These are phyloP conservation scores for Cardinalis cardinalis DNA, from an alignment of 2,113 vertebrate species.

Conservation along the genomic window DNA sequence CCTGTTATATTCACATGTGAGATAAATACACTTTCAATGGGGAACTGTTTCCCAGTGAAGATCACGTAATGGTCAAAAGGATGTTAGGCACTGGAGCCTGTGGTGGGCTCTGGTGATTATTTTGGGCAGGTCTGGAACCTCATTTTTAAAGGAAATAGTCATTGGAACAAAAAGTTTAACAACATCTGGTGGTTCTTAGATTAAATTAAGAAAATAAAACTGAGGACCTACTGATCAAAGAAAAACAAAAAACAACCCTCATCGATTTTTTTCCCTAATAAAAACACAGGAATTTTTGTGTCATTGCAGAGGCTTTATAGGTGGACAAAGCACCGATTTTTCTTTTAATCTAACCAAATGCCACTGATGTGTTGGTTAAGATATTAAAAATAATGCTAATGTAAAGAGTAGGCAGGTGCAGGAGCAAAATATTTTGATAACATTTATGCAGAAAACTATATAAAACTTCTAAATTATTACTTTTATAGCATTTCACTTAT, in stretches of 20 bases:
- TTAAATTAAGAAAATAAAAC: background rate
- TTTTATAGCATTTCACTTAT: constrained; percentile 57
- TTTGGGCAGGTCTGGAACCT: background rate
- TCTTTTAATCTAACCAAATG: constrained; percentile 42
- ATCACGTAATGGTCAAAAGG: background rate
- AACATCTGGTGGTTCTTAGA: background rate
- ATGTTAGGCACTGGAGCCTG: background rate
- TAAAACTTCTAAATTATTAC: constrained; percentile 47
- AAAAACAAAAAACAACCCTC: background rate
- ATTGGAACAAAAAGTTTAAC: background rate
- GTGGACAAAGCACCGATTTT: constrained; percentile 50
- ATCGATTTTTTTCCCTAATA: background rate
- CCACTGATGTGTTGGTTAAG: constrained; percentile 36
- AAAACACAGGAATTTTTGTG: background rate
- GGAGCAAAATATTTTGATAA: constrained; percentile 69
- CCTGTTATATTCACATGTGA: background rate
- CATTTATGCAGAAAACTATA: constrained; percentile 60
- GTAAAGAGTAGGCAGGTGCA: constrained; percentile 67
- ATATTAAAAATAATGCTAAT: constrained; percentile 67
- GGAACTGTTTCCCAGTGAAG: background rate
- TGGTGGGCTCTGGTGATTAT: background rate
- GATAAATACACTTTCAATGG: background rate
- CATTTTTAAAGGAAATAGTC: background rate
- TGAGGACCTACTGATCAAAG: background rate
- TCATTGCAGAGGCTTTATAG: constrained; percentile 51